Conservation (phyloP, 2,797 vertebrate species). For the Mastacembelus armatus region DNA sequence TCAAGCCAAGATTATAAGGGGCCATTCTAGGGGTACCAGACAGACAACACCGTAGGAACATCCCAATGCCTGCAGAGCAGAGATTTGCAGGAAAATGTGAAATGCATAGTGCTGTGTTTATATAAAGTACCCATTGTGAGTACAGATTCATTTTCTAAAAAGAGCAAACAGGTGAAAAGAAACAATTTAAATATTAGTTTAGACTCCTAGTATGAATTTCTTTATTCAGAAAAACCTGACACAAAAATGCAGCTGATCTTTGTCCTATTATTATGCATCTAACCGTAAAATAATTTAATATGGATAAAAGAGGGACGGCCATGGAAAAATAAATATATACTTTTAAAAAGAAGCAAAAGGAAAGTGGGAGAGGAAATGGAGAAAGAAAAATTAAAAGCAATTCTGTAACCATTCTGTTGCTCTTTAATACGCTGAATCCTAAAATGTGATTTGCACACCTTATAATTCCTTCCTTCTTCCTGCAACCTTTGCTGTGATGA, state of each 20-base stretch:
- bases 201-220: background rate
- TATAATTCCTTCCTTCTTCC: constrained; percentile 80
- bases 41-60: too few species aligned
- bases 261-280: background rate
- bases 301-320: background rate
- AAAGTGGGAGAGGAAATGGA: constrained; percentile 8
- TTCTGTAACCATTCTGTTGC: too few species aligned
- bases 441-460: constrained; percentile 84
- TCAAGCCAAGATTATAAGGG: too few species aligned
- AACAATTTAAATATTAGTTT: background rate
- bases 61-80: too few species aligned
- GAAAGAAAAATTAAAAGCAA: constrained; percentile 66
- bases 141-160: too few species aligned
- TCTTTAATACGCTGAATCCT: constrained; percentile 80
- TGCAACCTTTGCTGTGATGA: constrained; percentile 77
- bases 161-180: too few species aligned
- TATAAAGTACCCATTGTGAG: too few species aligned
- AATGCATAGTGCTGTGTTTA: too few species aligned
- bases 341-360: constrained; percentile 8
- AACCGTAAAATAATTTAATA: background rate
- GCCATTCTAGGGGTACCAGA: too few species aligned
- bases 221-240: background rate
- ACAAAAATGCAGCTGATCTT: background rate
- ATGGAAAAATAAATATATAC: background rate
- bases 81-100: too few species aligned